Percentiles rank a stretch among this genome's conserved stretches.
phyloP scores from a whole-genome alignment of 2,888 invertebrate genomes.

The Listrodromus nycthemerus region DNA sequence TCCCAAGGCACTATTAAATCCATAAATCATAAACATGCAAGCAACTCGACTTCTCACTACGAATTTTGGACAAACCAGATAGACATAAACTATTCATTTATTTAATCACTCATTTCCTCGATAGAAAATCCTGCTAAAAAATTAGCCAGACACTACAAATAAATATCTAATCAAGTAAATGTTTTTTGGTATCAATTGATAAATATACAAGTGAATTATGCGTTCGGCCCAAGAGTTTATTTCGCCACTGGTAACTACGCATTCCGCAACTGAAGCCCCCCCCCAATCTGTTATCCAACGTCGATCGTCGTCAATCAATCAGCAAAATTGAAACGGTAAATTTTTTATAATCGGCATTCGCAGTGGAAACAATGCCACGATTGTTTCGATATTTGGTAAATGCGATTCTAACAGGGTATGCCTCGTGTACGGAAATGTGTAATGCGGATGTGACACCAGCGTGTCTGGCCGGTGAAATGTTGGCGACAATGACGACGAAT shows the following conservation, averaged over 20 bases:
- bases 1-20: neutral
- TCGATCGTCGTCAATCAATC: neutral
- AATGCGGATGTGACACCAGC: conserved; percentile 19
- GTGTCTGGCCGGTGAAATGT: conserved; percentile 51
- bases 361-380: neutral
- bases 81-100: neutral
- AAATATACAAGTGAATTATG: neutral
- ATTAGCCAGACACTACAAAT: neutral
- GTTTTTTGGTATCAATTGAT: too few species aligned
- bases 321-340: neutral
- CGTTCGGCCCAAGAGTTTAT: neutral
- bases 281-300: neutral
- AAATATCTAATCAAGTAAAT: neutral
- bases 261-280: neutral
- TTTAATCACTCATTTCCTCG: neutral
- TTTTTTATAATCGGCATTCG: neutral
- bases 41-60: neutral
- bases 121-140: neutral
- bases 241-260: neutral
- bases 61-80: neutral
- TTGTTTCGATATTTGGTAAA: conserved; percentile 59
- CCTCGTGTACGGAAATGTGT: conserved; percentile 8
- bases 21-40: neutral
- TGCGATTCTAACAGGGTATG: conserved; percentile 39
- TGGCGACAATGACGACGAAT: conserved; percentile 40